A percentile compares a stretch with the other conserved stretches of the same genome.
Evolutionary conservation across 1,140 invertebrate species (phyloP).

Genomic region (Pentalonia nigronervosa): DNA sequence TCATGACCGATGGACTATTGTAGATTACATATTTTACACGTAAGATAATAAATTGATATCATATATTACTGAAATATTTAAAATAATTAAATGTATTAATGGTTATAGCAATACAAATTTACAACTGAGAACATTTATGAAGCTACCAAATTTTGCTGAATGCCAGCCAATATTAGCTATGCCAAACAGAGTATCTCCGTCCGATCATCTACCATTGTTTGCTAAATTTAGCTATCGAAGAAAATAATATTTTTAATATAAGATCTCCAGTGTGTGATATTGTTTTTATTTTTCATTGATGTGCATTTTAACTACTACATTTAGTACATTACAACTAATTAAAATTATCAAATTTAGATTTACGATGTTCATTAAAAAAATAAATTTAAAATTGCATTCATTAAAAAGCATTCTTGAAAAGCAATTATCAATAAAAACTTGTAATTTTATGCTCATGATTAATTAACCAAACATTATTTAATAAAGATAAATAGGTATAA

Average conservation of each 20-base stretch:
- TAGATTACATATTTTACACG: conserved; percentile 84
- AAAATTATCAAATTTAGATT: not conserved
- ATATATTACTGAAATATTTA: not conserved
- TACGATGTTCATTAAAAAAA: not conserved
- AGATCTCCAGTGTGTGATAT: not conserved
- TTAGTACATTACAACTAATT: not conserved
- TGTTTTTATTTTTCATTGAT: not conserved
- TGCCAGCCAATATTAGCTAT: conserved; percentile 69
- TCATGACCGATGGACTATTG: conserved; percentile 79
- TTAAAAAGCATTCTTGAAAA: too few species aligned
- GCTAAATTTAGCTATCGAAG: conserved; percentile 67
- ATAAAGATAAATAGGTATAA: too few species aligned
- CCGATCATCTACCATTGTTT: conserved; percentile 79
- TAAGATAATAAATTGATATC: conserved; percentile 61
- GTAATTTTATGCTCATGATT: not conserved
- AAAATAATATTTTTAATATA: not conserved
- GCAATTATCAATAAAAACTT: too few species aligned
- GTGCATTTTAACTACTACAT: not conserved
- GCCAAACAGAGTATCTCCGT: conserved; percentile 78
- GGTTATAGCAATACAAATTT: conserved; percentile 26
- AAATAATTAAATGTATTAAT: not conserved
- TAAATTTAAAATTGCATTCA: not conserved
- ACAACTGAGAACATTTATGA: conserved; percentile 68
- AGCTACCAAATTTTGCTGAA: conserved; percentile 70
- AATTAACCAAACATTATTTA: not conserved